These are phyloP conservation scores for Drosophila nannoptera DNA, from an alignment of 1,140 invertebrate species.

Conservation along the genomic window DNA sequence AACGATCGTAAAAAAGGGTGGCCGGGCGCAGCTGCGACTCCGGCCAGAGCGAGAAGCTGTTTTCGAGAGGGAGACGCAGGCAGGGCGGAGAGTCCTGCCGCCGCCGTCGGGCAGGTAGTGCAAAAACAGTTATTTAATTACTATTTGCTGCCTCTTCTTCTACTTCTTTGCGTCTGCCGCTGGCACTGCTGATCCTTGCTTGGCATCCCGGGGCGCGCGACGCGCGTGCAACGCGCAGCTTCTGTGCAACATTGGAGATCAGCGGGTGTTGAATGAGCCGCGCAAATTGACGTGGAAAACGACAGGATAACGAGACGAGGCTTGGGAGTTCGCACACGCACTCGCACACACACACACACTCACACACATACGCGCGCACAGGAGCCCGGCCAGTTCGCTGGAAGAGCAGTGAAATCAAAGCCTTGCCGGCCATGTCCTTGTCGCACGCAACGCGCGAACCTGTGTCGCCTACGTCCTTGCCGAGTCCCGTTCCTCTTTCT, in stretches of 20 bases:
- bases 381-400: conserved; percentile 37
- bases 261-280: conserved; percentile 46
- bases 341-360: too few species aligned
- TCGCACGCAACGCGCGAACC: conserved; percentile 43
- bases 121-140: neutral
- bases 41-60: neutral
- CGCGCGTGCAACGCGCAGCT: conserved; percentile 39
- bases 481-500: conserved; percentile 14
- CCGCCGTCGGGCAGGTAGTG: conserved; percentile 14
- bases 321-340: too few species aligned
- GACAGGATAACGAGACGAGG: conserved; percentile 44
- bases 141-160: neutral
- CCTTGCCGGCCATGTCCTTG: conserved; percentile 31
- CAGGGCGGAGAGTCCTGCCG: neutral
- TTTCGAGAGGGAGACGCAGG: neutral
- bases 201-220: conserved; percentile 16
- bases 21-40: conserved; percentile 39
- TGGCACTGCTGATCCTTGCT: neutral
- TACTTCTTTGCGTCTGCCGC: neutral
- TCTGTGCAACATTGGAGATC: conserved; percentile 45
- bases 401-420: conserved; percentile 41
- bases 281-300: conserved; percentile 53
- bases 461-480: conserved; percentile 48
- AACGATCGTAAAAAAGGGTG: conserved; percentile 56
- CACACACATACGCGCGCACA: conserved; percentile 10